Conservation (phyloP, 2,888 invertebrate species). For the Pollenia angustigena region DNA sequence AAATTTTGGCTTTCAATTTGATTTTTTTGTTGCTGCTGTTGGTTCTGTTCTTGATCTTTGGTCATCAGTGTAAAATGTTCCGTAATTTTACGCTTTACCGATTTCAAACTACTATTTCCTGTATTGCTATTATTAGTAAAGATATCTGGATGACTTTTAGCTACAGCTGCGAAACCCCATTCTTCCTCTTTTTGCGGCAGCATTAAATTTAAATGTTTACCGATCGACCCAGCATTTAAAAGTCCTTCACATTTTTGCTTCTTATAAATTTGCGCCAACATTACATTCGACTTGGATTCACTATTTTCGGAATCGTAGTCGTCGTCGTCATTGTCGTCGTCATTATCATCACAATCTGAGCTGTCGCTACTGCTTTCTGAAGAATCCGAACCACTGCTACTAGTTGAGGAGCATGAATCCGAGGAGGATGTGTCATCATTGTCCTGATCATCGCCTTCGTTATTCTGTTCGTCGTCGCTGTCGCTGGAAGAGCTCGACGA, state of each 20-base stretch:
- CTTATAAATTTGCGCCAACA: conserved; percentile 78
- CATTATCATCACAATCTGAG: conserved; percentile 80
- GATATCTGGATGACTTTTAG: conserved; percentile 85
- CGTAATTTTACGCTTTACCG: conserved; percentile 65
- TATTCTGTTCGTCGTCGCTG: conserved; percentile 82
- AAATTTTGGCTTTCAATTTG: conserved; percentile 33
- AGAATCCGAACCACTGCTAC: conserved; percentile 81
- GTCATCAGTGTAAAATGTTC: conserved; percentile 61
- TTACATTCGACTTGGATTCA: conserved; percentile 79
- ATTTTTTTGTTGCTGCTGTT: conserved; percentile 32
- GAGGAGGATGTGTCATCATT: conserved; percentile 81
- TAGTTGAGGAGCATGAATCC: conserved; percentile 82
- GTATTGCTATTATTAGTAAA: conserved; percentile 77
- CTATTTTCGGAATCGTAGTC: conserved; percentile 80
- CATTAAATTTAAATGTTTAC: conserved; percentile 63
- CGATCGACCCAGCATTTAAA: conserved; percentile 48
- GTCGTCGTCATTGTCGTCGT: conserved; percentile 81
- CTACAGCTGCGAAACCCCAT: conserved; percentile 87
- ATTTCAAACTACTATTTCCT: conserved; percentile 56
- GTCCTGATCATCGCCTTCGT: conserved; percentile 80
- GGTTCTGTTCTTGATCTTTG: conserved; percentile 44
- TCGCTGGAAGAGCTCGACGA: conserved; percentile 83
- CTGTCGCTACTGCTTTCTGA: conserved; percentile 83
- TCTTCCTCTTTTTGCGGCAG: conserved; percentile 79
- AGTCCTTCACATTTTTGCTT: conserved; percentile 73